Percentiles rank a stretch among this genome's conserved stretches.
These are phyloP conservation scores for Conger conger DNA, from an alignment of 2,113 vertebrate species.

Conservation along the genomic window DNA sequence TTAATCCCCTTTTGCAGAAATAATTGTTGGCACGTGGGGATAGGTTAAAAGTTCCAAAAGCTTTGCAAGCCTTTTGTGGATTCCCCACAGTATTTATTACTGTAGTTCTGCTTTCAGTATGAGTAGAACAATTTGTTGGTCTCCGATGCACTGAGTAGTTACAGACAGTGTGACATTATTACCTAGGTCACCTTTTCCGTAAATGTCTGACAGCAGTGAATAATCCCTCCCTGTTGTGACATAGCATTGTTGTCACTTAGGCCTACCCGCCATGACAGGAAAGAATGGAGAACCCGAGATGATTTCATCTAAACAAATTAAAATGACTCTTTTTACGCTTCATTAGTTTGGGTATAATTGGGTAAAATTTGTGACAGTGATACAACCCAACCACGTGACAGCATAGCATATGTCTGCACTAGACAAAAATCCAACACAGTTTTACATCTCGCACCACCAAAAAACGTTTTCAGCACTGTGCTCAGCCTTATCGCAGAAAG, in stretches of 20 bases:
- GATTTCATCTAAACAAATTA: too few species aligned
- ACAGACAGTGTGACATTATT: not conserved
- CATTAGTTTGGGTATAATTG: too few species aligned
- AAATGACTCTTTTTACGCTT: too few species aligned
- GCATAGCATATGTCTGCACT: too few species aligned
- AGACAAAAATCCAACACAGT: not conserved
- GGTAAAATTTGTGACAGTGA: too few species aligned
- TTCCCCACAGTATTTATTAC: not conserved
- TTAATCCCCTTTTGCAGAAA: too few species aligned
- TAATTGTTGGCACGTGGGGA: too few species aligned
- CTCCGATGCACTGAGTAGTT: not conserved
- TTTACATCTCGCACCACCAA: not conserved
- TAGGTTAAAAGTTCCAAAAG: too few species aligned
- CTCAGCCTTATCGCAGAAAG: not conserved
- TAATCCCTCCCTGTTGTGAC: not conserved
- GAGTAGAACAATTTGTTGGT: not conserved
- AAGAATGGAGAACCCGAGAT: not conserved
- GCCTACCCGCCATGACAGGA: not conserved
- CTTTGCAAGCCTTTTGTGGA: too few species aligned
- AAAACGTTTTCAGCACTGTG: not conserved
- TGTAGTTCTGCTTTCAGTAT: not conserved
- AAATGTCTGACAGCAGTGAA: not conserved
- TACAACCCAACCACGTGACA: too few species aligned
- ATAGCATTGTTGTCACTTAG: not conserved
- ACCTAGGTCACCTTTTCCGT: not conserved